These are phyloP conservation scores for Ia io DNA, from an alignment of 2,113 vertebrate species.

Conservation along the genomic window DNA sequence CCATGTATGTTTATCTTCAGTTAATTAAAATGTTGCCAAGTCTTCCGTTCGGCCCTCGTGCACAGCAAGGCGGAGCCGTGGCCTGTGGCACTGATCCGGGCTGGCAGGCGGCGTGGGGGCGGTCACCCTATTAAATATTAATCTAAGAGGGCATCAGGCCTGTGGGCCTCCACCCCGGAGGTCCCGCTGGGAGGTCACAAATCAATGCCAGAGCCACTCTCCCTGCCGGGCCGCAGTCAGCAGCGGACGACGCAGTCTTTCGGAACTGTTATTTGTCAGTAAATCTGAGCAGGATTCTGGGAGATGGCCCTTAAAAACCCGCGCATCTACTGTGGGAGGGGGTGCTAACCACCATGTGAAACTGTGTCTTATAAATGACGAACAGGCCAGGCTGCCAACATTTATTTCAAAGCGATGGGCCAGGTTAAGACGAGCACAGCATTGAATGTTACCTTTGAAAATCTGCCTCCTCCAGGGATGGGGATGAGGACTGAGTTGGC, in stretches of 20 bases:
- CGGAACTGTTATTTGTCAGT: background rate
- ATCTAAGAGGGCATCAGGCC: slow-evolving; percentile 51
- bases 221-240: slow-evolving; percentile 56
- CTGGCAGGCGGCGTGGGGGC: slow-evolving; percentile 33
- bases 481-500: rapidly evolving
- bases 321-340: background rate
- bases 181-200: slow-evolving; percentile 59
- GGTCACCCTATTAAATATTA: slow-evolving; percentile 67
- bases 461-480: background rate
- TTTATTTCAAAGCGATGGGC: slow-evolving; percentile 30
- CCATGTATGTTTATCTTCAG: slow-evolving; percentile 74
- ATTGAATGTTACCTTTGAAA: slow-evolving; percentile 15
- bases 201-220: slow-evolving; percentile 42
- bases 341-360: slow-evolving; percentile 36
- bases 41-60: slow-evolving; percentile 21
- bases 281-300: slow-evolving; percentile 61
- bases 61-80: slow-evolving; percentile 43
- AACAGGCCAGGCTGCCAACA: background rate
- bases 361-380: slow-evolving; percentile 24
- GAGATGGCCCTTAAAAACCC: slow-evolving; percentile 34
- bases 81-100: slow-evolving; percentile 2
- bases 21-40: slow-evolving; percentile 80
- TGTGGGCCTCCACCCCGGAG: slow-evolving; percentile 61
- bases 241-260: background rate
- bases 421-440: slow-evolving; percentile 25